phyloP scores from a whole-genome alignment of 2,888 invertebrate species.

The Heliconius sara region DNA sequence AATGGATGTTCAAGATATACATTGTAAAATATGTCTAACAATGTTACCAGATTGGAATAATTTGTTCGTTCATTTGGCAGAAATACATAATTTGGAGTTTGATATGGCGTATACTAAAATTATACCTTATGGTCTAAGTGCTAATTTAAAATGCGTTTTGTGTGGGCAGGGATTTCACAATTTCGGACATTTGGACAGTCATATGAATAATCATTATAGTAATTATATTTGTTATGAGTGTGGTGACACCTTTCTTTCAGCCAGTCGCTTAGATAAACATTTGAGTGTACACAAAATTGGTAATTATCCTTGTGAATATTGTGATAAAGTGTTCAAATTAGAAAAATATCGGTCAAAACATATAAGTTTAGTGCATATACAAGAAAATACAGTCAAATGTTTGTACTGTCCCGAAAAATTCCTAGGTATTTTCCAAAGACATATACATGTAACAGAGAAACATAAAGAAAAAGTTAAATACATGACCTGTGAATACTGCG shows the following conservation, averaged over 20 bases:
- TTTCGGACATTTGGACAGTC: conserved; percentile 61
- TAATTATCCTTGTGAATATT: conserved; percentile 68
- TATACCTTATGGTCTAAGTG: conserved; percentile 60
- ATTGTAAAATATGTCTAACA: conserved; percentile 58
- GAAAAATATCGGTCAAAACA: conserved; percentile 64
- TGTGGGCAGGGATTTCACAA: conserved; percentile 57
- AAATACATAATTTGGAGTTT: conserved; percentile 55
- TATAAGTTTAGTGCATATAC: conserved; percentile 56
- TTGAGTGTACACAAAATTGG: conserved; percentile 71
- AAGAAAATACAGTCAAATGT: conserved; percentile 56
- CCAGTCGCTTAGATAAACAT: conserved; percentile 63
- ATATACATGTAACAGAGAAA: conserved; percentile 55
- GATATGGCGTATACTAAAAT: conserved; percentile 59
- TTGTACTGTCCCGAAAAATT: conserved; percentile 61
- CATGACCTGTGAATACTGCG: conserved; percentile 63
- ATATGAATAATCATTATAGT: conserved; percentile 71
- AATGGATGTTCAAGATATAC: conserved; percentile 61
- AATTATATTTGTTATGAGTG: conserved; percentile 69
- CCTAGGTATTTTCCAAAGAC: conserved; percentile 51
- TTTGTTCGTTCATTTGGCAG: conserved; percentile 62
- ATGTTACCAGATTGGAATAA: conserved; percentile 59
- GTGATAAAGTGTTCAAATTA: conserved; percentile 73
- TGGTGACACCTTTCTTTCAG: conserved; percentile 63
- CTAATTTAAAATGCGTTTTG: conserved; percentile 57
- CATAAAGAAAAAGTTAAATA: conserved; percentile 60